Base-by-base conservation (phyloP, 2,888 invertebrate genomes). In the Smittia sp. region DNA sequence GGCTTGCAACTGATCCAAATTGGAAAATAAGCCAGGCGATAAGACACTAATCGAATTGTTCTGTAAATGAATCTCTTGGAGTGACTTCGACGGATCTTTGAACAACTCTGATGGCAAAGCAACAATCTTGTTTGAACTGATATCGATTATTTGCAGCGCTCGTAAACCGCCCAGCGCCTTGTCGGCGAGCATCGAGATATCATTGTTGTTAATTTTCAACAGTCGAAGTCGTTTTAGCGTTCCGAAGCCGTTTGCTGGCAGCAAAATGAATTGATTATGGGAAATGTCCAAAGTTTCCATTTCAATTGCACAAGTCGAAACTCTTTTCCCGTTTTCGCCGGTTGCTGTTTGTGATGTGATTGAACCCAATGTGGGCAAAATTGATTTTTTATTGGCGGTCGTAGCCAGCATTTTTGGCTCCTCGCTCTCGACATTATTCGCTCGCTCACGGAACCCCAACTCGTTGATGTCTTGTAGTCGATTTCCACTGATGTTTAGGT, bases 31-130 rank as follows among this genome's bases (percentile, higher is more conserved):
- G 76, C 91, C 91, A 0, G 93, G 92, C 76, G 94, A 91, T 76
- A 96, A 85, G 62, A 91, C 90, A 80, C 90, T 90, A 78, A 96
- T 90, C 22, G 94, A 93, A 85, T 96, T 96, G 83, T 95, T 95
- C 82, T 94, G 93, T 80, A 95, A 84, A 83, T 94, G 91, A 79
- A 96, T 89, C 83, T 95, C 94, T 83, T 91, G 92, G 78, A 96
- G 89, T 75, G 90, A 88, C 76, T 88, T 88, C 70, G 88, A 85
- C 78, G 89, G 88, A 82, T 94, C 93, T 80, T 87, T 86, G 79
- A 96, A 94, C 76, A 96, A 84, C 79, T 91, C 91, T 76, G 92
- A 89, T 58, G 96, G 96, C 77, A 97, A 85, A 72, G 93, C 91
- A 46, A 91, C 91, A 76, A 97, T 89, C 85, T 92, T 91, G 83